phyloP scores from a whole-genome alignment of 1,140 invertebrate genomes.

The Drosophila saltans region DNA sequence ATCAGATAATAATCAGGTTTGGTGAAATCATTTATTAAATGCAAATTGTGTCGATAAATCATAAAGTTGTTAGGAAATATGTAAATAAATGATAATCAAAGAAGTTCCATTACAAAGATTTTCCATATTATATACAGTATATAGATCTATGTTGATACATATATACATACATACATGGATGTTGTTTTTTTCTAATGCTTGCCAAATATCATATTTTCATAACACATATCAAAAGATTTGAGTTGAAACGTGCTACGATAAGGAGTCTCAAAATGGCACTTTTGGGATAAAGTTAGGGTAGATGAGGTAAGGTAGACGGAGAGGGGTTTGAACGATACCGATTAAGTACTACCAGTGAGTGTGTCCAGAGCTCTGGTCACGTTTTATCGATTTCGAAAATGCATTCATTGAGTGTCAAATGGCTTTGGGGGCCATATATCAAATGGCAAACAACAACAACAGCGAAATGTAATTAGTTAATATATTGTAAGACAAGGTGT shows the following conservation, averaged over 20 bases:
- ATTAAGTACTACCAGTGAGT: slow-evolving; percentile 26
- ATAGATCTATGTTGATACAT: too few species aligned
- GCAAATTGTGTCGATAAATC: slow-evolving; percentile 7
- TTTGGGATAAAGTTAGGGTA: neutral
- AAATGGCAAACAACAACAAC: slow-evolving; percentile 55
- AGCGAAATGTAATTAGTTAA: slow-evolving; percentile 80
- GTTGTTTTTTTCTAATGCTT: slow-evolving; percentile 2
- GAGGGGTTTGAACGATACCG: slow-evolving; percentile 27
- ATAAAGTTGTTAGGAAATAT: neutral
- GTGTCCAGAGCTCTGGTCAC: slow-evolving; percentile 58
- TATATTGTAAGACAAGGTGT: slow-evolving; percentile 37
- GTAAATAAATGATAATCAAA: neutral
- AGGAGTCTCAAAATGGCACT: slow-evolving; percentile 48
- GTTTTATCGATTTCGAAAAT: slow-evolving; percentile 77
- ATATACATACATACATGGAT: too few species aligned
- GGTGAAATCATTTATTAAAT: slow-evolving; percentile 10
- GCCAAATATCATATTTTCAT: neutral
- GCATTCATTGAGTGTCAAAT: slow-evolving; percentile 63
- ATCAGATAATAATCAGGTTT: slow-evolving; percentile 2
- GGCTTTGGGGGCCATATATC: slow-evolving; percentile 63
- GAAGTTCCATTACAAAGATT: neutral
- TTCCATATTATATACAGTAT: neutral
- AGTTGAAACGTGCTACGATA: slow-evolving; percentile 40
- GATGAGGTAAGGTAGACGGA: neutral
- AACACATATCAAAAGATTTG: neutral